Base-by-base conservation (phyloP, 2,797 vertebrate genomes). In the Schizopygopsis pylzovi region DNA sequence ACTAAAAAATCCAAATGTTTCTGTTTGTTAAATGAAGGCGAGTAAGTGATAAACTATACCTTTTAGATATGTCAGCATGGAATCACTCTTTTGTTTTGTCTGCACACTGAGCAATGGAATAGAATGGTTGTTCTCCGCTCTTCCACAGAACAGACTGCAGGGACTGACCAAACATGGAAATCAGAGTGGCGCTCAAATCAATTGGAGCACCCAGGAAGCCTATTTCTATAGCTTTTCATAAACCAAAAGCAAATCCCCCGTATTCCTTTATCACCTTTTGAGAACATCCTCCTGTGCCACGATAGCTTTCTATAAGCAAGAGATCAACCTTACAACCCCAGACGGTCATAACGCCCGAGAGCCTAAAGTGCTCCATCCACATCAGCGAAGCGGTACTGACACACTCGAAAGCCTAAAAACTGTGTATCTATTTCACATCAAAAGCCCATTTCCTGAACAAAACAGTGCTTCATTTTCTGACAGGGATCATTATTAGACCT, bases 151-250 rank as follows among this genome's bases (percentile, higher is more conserved):
- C 80, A 82, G 70, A 79, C 49, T 71, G 59, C 63, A 84, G 71
- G 39, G 84, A 71, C 81, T 68, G 68, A 61, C 86, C 88, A 85
- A 85, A 85, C 85, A 81, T 85, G 81, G 76, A 87, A 83, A 63
- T 22, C 68, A 9, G 39, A 54, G 65, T 72, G 70, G 72, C 52
- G 39, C 54, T 88, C 80, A 86, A 86, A 89, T 90, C 82, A 89
- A 33, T 78, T 47, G 22, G 65, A 81, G 79, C 43, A 45, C 70
- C 41, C 71, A 22, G 25, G 41, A 15, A 76, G 16, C 28, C 77
- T 81, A 85, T 82, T 86, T 83, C 79, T 68, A 81, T 22, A 72
- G 56, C 33, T 88, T 86, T 88, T 85, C 79, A 87, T 83, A 67
- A 68, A 52, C 68, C 45, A 71, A 65, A 83, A n/a, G 52, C 68